Conservation (phyloP, 2,113 vertebrate genomes). For the Phylloscopus trochilus region DNA sequence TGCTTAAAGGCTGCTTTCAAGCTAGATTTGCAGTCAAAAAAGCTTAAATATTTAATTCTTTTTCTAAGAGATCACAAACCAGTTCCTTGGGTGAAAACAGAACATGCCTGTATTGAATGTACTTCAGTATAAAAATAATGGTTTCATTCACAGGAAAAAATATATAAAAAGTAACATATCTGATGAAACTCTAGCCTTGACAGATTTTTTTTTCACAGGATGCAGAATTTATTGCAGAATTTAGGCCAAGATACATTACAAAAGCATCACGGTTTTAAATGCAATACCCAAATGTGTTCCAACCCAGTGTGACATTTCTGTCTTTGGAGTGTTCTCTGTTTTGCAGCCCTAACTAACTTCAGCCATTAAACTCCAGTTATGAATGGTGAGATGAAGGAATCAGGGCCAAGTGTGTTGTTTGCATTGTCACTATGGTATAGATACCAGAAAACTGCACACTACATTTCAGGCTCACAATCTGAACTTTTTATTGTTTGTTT, state of each 20-base stretch:
- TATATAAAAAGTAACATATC: slow-evolving; percentile 1
- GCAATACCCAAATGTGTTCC: not conserved
- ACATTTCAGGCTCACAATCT: not conserved
- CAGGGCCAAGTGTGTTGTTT: not conserved
- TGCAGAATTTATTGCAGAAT: not conserved
- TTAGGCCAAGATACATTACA: not conserved
- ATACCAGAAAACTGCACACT: not conserved
- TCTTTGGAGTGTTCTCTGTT: not conserved
- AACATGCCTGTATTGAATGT: not conserved
- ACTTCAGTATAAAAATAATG: not conserved
- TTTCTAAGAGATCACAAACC: not conserved
- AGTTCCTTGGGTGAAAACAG: slow-evolving; percentile 33
- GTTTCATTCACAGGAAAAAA: slow-evolving; percentile 17
- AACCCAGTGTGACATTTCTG: not conserved
- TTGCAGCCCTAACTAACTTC: not conserved
- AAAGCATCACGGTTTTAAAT: not conserved
- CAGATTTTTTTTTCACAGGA: not conserved
- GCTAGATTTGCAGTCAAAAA: not conserved
- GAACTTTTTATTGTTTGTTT: not conserved
- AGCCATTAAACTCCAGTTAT: not conserved
- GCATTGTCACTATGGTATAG: not conserved
- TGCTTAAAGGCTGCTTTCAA: slow-evolving; percentile 23
- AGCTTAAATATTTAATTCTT: slow-evolving; percentile 12
- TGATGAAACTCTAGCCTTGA: not conserved
- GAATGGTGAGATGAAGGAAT: not conserved